Percentiles rank a stretch among this genome's conserved stretches.
phyloP scores from a whole-genome alignment of 2,888 invertebrate genomes.

The Calliphora vomitoria region DNA sequence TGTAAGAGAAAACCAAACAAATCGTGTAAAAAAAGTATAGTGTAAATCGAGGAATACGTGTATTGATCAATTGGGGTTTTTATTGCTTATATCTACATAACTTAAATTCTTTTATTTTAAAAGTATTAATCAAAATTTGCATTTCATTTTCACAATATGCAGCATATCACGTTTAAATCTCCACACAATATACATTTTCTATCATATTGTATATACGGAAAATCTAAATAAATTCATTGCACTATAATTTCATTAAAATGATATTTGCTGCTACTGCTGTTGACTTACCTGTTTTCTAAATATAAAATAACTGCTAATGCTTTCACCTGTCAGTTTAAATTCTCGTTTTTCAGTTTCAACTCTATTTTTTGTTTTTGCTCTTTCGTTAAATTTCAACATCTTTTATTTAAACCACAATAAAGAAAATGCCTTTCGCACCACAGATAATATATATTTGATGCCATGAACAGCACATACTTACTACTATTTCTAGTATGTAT shows the following conservation, averaged over 20 bases:
- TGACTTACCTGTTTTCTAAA: conserved; percentile 40
- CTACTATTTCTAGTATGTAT: neutral
- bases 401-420: conserved; percentile 61
- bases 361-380: neutral
- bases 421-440: conserved; percentile 49
- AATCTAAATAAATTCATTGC: conserved; percentile 52
- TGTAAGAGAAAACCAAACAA: no score
- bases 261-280: conserved; percentile 46
- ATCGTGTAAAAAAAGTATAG: no score
- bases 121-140: no score
- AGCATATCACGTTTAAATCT: neutral
- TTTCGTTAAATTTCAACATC: conserved; percentile 47
- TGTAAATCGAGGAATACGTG: no score
- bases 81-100: no score
- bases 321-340: conserved; percentile 65
- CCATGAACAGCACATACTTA: conserved; percentile 39
- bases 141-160: neutral
- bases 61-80: no score
- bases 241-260: conserved; percentile 64
- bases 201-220: neutral
- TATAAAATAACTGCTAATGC: conserved; percentile 59
- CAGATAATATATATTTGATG: conserved; percentile 34
- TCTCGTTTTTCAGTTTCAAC: conserved; percentile 4
- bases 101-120: no score
- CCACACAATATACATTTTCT: neutral